These are phyloP conservation scores for Calcarius lapponicus DNA, from an alignment of 2,797 vertebrate genomes.

Conservation along the genomic window DNA sequence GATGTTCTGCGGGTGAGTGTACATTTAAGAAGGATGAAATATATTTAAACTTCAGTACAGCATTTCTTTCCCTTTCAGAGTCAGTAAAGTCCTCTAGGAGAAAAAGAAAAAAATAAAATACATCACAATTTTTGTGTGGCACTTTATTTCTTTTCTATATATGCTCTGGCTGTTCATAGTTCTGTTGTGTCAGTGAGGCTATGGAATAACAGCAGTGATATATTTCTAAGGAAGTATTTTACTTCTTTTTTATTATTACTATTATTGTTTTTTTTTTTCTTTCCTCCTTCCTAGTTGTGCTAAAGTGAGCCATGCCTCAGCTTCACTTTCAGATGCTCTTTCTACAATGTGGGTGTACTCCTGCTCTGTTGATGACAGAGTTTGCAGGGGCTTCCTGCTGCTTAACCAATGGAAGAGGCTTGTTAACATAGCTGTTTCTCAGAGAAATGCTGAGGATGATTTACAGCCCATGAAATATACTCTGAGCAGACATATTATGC, in stretches of 20 bases:
- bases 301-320: neutral
- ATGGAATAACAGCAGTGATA: neutral
- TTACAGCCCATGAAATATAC: neutral
- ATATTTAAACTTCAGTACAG: neutral
- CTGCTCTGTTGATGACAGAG: neutral
- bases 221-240: neutral
- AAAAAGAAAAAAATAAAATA: neutral
- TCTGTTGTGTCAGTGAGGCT: neutral
- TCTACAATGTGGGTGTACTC: neutral
- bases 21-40: neutral
- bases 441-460: neutral
- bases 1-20: neutral
- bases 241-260: neutral
- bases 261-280: neutral
- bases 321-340: neutral
- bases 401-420: neutral
- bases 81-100: neutral
- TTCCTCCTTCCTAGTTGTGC: neutral
- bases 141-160: neutral
- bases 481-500: neutral
- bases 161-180: neutral
- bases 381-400: neutral
- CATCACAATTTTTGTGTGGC: neutral
- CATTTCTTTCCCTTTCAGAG: neutral
- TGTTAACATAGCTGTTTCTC: neutral